Base-by-base conservation (phyloP, 2,888 invertebrate species). In the Eulithis prunata region DNA sequence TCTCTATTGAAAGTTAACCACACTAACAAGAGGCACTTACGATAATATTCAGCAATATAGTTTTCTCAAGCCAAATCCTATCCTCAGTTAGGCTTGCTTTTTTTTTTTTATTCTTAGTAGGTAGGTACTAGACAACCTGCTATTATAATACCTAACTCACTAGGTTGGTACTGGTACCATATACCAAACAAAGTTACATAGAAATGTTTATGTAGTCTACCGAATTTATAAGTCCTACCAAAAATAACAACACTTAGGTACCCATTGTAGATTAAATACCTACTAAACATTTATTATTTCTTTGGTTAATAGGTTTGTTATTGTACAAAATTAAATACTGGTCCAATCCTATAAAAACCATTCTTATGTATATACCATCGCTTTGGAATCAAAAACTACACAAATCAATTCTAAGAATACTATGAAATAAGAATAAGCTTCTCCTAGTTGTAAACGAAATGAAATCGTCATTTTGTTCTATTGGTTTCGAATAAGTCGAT, bases 401-500 rank as follows among this genome's bases (percentile, higher is more conserved):
- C 43, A 28, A 14, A 6, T 56, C 1, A 41, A 11, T 8, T 41
- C 3, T 8, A 41, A 41, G 41, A 41, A 41, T 10, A 41, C 10
- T 41, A 41, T 3, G 21, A 21, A 49, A 49, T 49, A 49, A 4
- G 11, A 11, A 4, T 11, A 21, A 3, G 11, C 14, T 21, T 1
- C n/a, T 14, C 14, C 14, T 21, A 21, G n/a, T 21, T 46, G 45
- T 1, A 2, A 4, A 32, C 3, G n/a, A 28, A 46, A 57, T 49
- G 0, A 6, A 57, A 14, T 11, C 10, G 43, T 13, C 41, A 51
- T 45, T 41, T 56, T 12, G 21, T 14, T 59, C 67, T 79, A 87
- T 79, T 91, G 93, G 81, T 94, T 93, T 69, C 94, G 93, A 77
- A 97, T 97, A 75, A 96, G 95, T 79, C 96, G 95, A 83, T 96